A percentile compares a stretch with the other conserved stretches of the same genome.
phyloP scores from a whole-genome alignment of 2,113 vertebrate genomes.

The Hiodon alosoides region DNA sequence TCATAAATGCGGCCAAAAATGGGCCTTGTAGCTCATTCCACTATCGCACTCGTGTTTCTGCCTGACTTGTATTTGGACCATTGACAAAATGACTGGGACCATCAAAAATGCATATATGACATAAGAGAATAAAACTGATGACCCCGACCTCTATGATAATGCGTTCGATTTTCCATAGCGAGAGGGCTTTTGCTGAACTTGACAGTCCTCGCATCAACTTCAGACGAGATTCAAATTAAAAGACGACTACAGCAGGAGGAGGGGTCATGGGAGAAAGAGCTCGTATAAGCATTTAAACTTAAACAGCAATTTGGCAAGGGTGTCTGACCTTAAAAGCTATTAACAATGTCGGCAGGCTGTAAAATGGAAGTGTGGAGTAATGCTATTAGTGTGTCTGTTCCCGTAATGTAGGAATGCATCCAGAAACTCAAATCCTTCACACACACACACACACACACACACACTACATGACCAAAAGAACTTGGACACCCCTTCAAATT shows the following conservation, averaged over 20 bases:
- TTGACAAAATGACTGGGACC: neutral
- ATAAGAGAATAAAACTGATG: neutral
- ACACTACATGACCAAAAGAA: no score
- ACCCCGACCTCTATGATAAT: neutral
- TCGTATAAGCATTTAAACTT: neutral
- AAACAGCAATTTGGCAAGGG: neutral
- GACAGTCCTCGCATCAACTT: neutral
- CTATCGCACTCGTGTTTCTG: no score
- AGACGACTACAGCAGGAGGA: neutral
- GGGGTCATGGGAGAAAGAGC: neutral
- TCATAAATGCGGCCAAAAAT: no score
- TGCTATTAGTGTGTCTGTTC: neutral
- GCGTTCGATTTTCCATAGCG: neutral
- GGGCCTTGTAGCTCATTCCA: neutral
- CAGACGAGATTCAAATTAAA: neutral
- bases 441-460: no score
- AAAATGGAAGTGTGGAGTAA: neutral
- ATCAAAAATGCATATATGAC: neutral
- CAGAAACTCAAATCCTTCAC: no score
- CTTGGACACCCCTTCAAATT: no score
- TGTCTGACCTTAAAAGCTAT: neutral
- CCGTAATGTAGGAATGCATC: no score
- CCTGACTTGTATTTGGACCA: no score
- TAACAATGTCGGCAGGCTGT: neutral
- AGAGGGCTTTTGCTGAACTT: neutral